Evolutionary conservation across 2,113 vertebrate genomes (phyloP).

Genomic region (Elephas maximus): DNA sequence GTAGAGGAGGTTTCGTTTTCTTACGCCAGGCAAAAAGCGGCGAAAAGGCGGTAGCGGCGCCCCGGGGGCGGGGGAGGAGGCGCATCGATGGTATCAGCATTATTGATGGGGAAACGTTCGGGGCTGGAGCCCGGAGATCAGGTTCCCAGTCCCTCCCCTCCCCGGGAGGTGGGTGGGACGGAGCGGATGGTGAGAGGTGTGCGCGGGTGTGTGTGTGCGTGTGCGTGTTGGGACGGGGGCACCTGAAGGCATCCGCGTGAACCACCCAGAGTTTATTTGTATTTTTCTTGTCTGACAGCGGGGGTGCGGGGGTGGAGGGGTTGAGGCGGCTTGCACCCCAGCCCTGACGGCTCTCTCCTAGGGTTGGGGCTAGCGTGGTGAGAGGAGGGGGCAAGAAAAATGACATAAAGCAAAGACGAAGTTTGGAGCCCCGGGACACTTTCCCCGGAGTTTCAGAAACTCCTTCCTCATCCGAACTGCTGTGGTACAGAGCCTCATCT

Average conservation of each 20-base stretch:
- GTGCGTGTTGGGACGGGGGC: neutral
- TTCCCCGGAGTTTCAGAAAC: slow-evolving; percentile 56
- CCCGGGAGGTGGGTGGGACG: slow-evolving; percentile 75
- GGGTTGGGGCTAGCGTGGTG: neutral
- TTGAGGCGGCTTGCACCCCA: neutral
- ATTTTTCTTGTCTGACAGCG: slow-evolving; percentile 50
- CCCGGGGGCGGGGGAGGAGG: slow-evolving; percentile 66
- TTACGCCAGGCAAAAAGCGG: slow-evolving; percentile 15
- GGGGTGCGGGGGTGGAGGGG: neutral
- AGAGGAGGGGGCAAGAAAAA: neutral
- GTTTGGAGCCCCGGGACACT: slow-evolving; percentile 5
- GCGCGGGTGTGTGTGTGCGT: neutral
- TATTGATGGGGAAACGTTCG: slow-evolving; percentile 75
- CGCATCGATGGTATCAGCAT: slow-evolving; percentile 55
- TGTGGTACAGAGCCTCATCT: neutral
- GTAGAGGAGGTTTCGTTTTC: slow-evolving; percentile 78
- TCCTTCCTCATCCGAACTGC: neutral
- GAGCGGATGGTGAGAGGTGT: slow-evolving; percentile 12
- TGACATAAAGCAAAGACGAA: neutral
- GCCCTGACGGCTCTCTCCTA: neutral
- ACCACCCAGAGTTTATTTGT: slow-evolving; percentile 64
- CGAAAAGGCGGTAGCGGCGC: slow-evolving; percentile 42
- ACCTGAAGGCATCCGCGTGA: slow-evolving; percentile 27
- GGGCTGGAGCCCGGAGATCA: slow-evolving; percentile 70
- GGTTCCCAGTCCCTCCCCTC: slow-evolving; percentile 76